Conservation (phyloP, 2,888 invertebrate species). For the Pristionchus exspectatus region DNA sequence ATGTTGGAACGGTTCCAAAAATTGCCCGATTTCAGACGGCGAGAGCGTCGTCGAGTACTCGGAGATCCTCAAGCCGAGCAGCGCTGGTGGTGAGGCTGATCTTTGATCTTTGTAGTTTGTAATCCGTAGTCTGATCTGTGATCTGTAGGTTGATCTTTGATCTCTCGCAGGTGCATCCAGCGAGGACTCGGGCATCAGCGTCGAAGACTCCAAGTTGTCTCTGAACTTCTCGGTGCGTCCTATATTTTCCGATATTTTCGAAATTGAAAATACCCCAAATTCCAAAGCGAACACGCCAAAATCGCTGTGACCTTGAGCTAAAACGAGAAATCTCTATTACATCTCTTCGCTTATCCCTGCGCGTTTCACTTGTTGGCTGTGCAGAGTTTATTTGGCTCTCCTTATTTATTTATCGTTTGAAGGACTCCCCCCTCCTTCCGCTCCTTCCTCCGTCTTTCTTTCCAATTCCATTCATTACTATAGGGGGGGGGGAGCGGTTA, state of each 20-base stretch:
- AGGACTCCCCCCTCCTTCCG: too few species aligned
- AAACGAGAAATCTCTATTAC: background rate
- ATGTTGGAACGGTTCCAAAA: background rate
- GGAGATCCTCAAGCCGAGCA: conserved; percentile 55
- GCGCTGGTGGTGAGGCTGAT: conserved; percentile 36
- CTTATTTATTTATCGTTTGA: conserved; percentile 9
- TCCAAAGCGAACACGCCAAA: background rate
- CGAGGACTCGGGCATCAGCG: conserved; percentile 93
- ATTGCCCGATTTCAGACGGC: conserved; percentile 24
- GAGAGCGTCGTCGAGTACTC: conserved; percentile 49
- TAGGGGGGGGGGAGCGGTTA: too few species aligned
- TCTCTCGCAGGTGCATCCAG: conserved; percentile 82
- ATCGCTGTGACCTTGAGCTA: background rate
- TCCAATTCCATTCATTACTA: conserved; percentile 42
- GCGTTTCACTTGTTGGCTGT: conserved; percentile 1
- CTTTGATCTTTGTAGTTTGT: background rate
- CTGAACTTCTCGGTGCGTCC: conserved; percentile 29
- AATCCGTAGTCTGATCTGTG: background rate
- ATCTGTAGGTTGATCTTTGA: conserved; percentile 6
- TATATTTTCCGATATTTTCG: background rate
- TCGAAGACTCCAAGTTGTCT: conserved; percentile 79
- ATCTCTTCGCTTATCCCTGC: background rate
- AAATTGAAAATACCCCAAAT: background rate
- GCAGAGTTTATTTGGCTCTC: background rate
- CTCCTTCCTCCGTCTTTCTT: background rate